phyloP scores from a whole-genome alignment of 2,888 invertebrate species.

The Brassicogethes aeneus region DNA sequence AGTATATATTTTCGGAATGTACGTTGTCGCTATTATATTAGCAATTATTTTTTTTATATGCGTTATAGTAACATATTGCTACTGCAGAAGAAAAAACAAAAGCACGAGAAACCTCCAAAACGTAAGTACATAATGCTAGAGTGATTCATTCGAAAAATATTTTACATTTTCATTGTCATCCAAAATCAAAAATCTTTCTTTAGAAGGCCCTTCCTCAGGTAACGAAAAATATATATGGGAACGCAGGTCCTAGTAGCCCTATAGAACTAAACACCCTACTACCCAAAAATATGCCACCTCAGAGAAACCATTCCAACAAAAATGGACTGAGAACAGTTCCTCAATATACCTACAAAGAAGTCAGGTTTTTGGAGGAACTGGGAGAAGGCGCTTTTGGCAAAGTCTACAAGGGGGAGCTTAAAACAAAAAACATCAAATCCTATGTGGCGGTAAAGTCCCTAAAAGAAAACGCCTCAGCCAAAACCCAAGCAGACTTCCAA shows the following conservation, averaged over 20 bases:
- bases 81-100: conserved; percentile 47
- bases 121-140: conserved; percentile 32
- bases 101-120: conserved; percentile 50
- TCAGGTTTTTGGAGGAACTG: conserved; percentile 80
- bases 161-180: background rate
- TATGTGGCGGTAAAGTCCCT: conserved; percentile 91
- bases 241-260: conserved; percentile 59
- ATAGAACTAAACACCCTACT: conserved; percentile 80
- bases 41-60: conserved; percentile 46
- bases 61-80: conserved; percentile 50
- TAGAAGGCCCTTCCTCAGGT: conserved; percentile 60
- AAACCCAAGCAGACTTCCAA: conserved; percentile 86
- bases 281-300: conserved; percentile 46
- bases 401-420: conserved; percentile 89
- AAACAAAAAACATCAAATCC: conserved; percentile 57
- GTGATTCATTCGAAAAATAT: background rate
- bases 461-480: conserved; percentile 85
- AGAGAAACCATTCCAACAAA: conserved; percentile 31
- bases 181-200: too few species aligned
- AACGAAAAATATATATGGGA: conserved; percentile 75
- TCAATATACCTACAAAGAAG: conserved; percentile 78
- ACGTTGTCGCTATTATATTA: conserved; percentile 59
- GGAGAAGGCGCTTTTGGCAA: conserved; percentile 95
- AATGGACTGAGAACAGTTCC: conserved; percentile 52
- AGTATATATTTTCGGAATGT: conserved; percentile 76